Evolutionary conservation across 2,888 invertebrate species (phyloP).

Genomic region (Cecidostiba fungosa): DNA sequence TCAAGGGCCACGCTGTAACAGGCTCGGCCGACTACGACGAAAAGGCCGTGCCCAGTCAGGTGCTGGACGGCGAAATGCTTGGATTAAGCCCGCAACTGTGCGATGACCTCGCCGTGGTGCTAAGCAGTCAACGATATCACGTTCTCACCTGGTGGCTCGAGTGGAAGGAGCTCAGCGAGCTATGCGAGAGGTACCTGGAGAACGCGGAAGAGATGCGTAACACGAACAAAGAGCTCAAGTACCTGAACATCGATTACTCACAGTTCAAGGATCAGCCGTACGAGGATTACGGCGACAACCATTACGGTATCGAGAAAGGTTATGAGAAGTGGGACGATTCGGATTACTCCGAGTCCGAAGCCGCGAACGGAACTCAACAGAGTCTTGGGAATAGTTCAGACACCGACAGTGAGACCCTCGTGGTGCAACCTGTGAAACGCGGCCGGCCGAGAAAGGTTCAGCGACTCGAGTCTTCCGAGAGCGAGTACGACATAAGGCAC

Average conservation of each 20-base stretch:
- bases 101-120: slow-evolving; percentile 87
- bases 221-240: slow-evolving; percentile 85
- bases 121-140: slow-evolving; percentile 87
- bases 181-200: slow-evolving; percentile 82
- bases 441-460: slow-evolving; percentile 72
- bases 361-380: slow-evolving; percentile 72
- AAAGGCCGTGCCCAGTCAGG: slow-evolving; percentile 82
- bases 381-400: slow-evolving; percentile 76
- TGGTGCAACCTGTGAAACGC: slow-evolving; percentile 69
- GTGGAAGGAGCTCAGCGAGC: slow-evolving; percentile 82
- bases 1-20: slow-evolving; percentile 82
- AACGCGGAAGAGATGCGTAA: slow-evolving; percentile 84
- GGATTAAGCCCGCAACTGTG: slow-evolving; percentile 85
- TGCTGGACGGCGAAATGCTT: slow-evolving; percentile 85
- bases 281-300: slow-evolving; percentile 82
- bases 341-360: slow-evolving; percentile 71
- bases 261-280: slow-evolving; percentile 85
- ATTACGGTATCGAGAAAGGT: slow-evolving; percentile 85
- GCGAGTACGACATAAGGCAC: slow-evolving; percentile 77
- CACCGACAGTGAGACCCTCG: slow-evolving; percentile 75
- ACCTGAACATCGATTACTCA: slow-evolving; percentile 87
- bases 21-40: slow-evolving; percentile 84
- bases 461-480: slow-evolving; percentile 77
- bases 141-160: slow-evolving; percentile 87
- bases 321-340: slow-evolving; percentile 80